These are phyloP conservation scores for Eulithis testata DNA, from an alignment of 2,888 invertebrate species.

Conservation along the genomic window DNA sequence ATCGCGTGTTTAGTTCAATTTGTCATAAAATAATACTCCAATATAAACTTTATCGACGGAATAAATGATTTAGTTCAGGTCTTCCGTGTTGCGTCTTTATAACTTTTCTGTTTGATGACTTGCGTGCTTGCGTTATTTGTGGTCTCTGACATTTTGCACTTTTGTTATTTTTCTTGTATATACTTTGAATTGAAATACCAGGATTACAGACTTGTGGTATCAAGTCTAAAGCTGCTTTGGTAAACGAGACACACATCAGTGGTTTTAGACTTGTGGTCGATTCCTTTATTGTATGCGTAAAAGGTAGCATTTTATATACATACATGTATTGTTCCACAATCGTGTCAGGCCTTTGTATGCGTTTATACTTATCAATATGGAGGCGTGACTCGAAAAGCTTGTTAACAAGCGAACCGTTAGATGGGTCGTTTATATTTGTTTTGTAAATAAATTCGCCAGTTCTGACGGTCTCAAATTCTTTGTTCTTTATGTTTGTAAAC, in stretches of 20 bases:
- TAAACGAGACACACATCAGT: conserved; percentile 21
- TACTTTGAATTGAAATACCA: too few relatives aligned
- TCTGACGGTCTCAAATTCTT: conserved; percentile 2
- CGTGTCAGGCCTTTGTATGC: conserved; percentile 54
- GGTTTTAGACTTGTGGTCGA: conserved; percentile 17
- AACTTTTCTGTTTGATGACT: too few relatives aligned
- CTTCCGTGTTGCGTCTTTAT: too few relatives aligned
- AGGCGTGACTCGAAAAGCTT: conserved; percentile 57
- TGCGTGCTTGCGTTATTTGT: neutral
- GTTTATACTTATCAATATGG: conserved; percentile 54
- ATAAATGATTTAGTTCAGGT: too few relatives aligned
- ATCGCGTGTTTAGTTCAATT: too few relatives aligned
- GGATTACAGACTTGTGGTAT: too few relatives aligned
- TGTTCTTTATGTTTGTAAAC: conserved; percentile 4
- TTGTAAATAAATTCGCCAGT: conserved; percentile 17
- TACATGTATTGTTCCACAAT: conserved; percentile 42
- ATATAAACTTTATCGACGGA: too few relatives aligned
- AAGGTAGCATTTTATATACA: conserved; percentile 29
- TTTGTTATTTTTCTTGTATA: too few relatives aligned
- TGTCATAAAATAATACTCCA: too few relatives aligned
- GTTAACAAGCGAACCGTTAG: conserved; percentile 52
- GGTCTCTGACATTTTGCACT: neutral
- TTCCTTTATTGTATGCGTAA: conserved; percentile 25
- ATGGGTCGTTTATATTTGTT: conserved; percentile 16
- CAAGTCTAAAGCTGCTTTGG: conserved; percentile 3